Percentiles rank a stretch among this genome's conserved stretches.
Conservation (phyloP, 2,113 vertebrate species). For the Muscicapa adusta region DNA sequence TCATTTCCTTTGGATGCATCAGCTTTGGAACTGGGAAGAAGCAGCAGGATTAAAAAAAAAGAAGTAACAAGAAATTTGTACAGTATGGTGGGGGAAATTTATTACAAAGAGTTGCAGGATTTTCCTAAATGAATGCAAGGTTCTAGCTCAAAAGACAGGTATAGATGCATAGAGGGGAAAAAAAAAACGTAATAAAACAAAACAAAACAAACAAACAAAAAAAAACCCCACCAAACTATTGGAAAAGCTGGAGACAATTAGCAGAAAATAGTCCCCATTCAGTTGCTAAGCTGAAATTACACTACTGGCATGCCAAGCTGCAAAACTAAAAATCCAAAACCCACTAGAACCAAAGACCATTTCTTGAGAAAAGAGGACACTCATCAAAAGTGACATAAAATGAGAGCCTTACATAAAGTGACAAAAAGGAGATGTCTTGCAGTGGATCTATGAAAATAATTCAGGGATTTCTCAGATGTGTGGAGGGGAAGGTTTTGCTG, state of each 20-base stretch:
- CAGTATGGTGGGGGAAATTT: neutral
- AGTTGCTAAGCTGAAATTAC: neutral
- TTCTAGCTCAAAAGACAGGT: neutral
- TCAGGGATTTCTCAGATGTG: neutral
- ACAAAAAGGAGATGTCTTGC: neutral
- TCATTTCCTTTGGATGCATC: neutral
- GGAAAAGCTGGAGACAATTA: neutral
- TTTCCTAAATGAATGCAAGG: neutral
- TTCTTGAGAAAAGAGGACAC: neutral
- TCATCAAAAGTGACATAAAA: neutral
- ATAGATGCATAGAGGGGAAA: neutral
- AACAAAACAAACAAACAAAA: neutral
- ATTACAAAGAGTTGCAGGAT: neutral
- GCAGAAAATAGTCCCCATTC: neutral
- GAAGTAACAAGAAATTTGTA: neutral
- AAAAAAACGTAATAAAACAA: neutral
- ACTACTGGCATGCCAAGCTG: neutral
- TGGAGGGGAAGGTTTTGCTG: neutral
- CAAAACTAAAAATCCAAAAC: neutral
- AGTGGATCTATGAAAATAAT: neutral
- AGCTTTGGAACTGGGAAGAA: neutral
- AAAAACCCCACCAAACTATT: neutral
- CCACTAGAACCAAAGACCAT: neutral
- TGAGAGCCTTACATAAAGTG: neutral
- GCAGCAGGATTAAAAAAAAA: neutral